phyloP scores from a whole-genome alignment of 2,888 invertebrate species.

The Iphiclides podalirius region DNA sequence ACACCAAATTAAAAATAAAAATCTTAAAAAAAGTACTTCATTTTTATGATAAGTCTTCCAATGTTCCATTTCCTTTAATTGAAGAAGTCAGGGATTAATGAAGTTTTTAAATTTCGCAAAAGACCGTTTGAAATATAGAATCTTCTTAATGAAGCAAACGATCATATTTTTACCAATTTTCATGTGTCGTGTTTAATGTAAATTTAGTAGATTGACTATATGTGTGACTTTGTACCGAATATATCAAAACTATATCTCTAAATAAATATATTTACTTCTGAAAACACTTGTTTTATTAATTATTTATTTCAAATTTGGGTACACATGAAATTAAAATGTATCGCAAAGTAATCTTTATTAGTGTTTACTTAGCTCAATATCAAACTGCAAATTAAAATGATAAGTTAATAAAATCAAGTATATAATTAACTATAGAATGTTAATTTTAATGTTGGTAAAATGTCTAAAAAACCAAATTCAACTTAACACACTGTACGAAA shows the following conservation, averaged over 20 bases:
- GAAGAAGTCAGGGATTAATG: not conserved
- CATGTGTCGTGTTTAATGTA: slow-evolving; percentile 10
- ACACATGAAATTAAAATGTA: no score
- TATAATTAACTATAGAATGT: no score
- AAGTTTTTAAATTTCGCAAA: slow-evolving; percentile 7
- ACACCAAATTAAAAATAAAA: no score
- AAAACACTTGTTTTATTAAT: slow-evolving; percentile 22
- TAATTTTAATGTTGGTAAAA: no score
- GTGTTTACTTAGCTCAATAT: no score
- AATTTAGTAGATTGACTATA: slow-evolving; percentile 16
- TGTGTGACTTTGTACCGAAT: slow-evolving; percentile 39
- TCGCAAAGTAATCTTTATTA: no score
- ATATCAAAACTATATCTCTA: slow-evolving; percentile 40
- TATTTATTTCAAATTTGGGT: no score
- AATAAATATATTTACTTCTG: slow-evolving; percentile 40
- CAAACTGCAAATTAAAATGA: no score
- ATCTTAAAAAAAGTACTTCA: no score
- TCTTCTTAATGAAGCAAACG: slow-evolving; percentile 10
- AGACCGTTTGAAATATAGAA: not conserved
- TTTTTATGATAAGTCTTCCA: slow-evolving; percentile 19
- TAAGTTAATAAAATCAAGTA: no score
- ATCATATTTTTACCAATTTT: slow-evolving; percentile 11
- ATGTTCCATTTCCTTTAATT: not conserved
- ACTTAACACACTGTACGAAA: no score
- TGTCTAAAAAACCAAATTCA: no score